Evolutionary conservation across 2,113 vertebrate genomes (phyloP).

Genomic region (Malurus cyaneus): DNA sequence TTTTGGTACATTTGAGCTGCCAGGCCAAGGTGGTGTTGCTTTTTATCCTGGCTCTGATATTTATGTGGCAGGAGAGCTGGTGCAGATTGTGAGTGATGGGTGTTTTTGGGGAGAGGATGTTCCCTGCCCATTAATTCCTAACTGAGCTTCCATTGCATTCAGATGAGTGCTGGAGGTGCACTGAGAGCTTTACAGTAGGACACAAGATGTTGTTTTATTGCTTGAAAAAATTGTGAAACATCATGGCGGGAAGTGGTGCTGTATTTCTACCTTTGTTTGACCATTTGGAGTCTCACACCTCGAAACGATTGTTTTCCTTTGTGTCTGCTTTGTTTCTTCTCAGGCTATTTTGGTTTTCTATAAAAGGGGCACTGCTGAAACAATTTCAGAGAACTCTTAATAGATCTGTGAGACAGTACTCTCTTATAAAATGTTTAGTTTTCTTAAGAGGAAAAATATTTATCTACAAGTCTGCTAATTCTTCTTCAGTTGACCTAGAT

Average conservation of each 20-base stretch:
- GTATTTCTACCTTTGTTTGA: not conserved
- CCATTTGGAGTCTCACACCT: not conserved
- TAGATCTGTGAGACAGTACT: not conserved
- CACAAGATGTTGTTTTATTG: not conserved
- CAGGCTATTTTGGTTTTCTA: not conserved
- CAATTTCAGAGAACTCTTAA: not conserved
- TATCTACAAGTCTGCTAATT: not conserved
- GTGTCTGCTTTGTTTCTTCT: not conserved
- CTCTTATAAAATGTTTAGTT: not conserved
- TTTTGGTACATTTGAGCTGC: not conserved
- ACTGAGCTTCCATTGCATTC: not conserved
- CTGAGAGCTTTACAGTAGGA: not conserved
- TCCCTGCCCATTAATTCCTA: not conserved
- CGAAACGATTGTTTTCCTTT: not conserved
- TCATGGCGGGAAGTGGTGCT: not conserved
- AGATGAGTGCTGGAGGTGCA: not conserved
- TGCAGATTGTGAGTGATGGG: no score
- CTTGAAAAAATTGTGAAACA: not conserved
- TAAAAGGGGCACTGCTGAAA: not conserved
- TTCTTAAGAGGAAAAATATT: not conserved
- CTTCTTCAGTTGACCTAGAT: not conserved
- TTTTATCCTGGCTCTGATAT: not conserved
- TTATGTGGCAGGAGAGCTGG: not conserved
- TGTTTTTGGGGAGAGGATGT: not conserved
- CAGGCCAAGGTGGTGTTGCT: not conserved